These are phyloP conservation scores for Sterna hirundo DNA, from an alignment of 2,113 vertebrate species.

Conservation along the genomic window DNA sequence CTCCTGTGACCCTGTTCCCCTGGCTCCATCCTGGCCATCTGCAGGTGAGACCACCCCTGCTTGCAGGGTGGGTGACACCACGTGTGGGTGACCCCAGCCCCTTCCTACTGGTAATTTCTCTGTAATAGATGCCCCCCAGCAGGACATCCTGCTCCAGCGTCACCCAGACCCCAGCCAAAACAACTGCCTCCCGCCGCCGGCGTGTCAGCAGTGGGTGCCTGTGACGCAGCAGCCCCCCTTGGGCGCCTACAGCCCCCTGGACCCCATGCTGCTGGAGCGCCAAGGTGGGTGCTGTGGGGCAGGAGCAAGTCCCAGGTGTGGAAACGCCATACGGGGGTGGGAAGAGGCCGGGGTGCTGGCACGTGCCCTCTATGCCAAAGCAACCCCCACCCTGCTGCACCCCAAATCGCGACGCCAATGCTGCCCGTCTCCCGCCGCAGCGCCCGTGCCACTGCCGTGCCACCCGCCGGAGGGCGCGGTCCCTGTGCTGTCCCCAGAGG, in stretches of 20 bases:
- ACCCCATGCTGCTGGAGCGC: neutral
- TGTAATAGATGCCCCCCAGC: neutral
- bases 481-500: accelerated
- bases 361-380: accelerated
- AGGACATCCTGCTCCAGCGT: neutral
- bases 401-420: accelerated
- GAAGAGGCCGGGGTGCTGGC: neutral
- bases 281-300: neutral
- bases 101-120: neutral
- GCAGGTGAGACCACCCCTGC: neutral
- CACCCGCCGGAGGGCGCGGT: accelerated
- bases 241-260: accelerated
- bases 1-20: accelerated
- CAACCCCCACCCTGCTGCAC: accelerated
- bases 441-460: accelerated
- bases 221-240: neutral
- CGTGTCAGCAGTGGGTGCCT: neutral
- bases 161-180: neutral
- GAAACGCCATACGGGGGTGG: accelerated
- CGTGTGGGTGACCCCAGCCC: neutral
- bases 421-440: accelerated
- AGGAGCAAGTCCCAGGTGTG: accelerated
- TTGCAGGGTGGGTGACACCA: accelerated
- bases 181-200: accelerated
- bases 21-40: neutral